These are phyloP conservation scores for Ochlodes sylvanus DNA, from an alignment of 2,888 invertebrate species.

Conservation along the genomic window DNA sequence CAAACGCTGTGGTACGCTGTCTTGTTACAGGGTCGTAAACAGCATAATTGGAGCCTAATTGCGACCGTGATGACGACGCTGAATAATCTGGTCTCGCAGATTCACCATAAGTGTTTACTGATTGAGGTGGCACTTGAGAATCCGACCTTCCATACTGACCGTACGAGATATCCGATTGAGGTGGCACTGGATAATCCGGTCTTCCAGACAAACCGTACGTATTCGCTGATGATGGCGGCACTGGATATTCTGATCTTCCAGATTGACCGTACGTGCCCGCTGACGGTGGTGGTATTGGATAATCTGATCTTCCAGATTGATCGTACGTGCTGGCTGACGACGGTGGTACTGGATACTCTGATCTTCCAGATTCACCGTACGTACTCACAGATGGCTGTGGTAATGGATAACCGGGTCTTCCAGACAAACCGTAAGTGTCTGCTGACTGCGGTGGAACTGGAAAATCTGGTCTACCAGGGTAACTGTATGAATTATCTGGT, in stretches of 20 bases:
- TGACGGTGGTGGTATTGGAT: neutral
- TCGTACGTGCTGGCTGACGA: neutral
- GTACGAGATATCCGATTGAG: neutral
- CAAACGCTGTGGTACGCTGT: constrained; percentile 67
- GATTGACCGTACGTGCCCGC: neutral
- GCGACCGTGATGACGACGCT: constrained; percentile 42
- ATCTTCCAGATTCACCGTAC: constrained; percentile 51
- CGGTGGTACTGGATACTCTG: constrained; percentile 26
- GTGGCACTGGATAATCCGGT: constrained; percentile 41
- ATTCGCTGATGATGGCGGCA: constrained; percentile 49
- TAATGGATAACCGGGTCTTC: constrained; percentile 46
- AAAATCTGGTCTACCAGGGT: constrained; percentile 10
- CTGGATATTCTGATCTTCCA: constrained; percentile 36
- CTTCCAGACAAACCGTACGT: constrained; percentile 53
- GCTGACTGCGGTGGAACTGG: constrained; percentile 49
- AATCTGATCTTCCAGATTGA: neutral
- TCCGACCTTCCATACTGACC: neutral
- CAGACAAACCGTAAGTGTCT: constrained; percentile 51
- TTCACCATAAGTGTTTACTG: constrained; percentile 38
- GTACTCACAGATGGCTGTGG: constrained; percentile 40
- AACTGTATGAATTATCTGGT: constrained; percentile 12
- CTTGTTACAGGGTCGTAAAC: constrained; percentile 70
- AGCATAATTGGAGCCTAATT: constrained; percentile 61
- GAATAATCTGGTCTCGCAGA: constrained; percentile 58
- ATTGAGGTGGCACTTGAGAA: neutral